Base-by-base conservation (phyloP, 2,113 vertebrate species). In the Chloropsis cyanopogon region DNA sequence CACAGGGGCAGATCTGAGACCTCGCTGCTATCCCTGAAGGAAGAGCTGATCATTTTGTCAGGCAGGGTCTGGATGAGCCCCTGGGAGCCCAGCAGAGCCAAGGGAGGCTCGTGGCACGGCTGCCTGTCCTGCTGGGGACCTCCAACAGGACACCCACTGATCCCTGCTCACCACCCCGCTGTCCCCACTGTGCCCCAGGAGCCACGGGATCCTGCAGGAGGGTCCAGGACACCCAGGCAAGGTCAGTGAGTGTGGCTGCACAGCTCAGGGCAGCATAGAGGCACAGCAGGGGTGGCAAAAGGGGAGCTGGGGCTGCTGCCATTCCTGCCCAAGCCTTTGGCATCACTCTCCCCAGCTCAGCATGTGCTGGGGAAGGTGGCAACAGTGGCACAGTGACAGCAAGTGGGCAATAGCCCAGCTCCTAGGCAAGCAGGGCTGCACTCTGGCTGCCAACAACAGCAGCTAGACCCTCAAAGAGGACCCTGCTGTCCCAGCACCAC, bases 181-280 rank as follows among this genome's bases (percentile, higher is more conserved):
- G 54, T 16, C 8, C 37, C 29, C 19, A 5, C 15, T 31, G 37
- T 15, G 9, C 17, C 7, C 31, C 33, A 26, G 28, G 31, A 52
- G 52, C 23, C 4, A 4, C 5, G 0, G 12, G 37, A 35, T 25
- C 0, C 0, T 0, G 0, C 3, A 8, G 14, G 33, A 52, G 24
- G 33, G 19, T 7, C 49, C 41, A 22, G 77, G 28, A n/a, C 41
- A 52, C 10, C 10, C 11, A 0, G 11, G 15, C 0, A 7, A 52
- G 41, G 57, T 17, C 25, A 35, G 35, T 14, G 47, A 37, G 29
- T 0, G 3, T 9, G 37, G 54, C 50, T 52, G 64, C 33, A 18
- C 0, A 0, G 14, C 26, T n/a, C 14, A 0, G 59, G 7, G 11
- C 12, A 13, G 42, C 26, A 2, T 6, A 26, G 35, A 4, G 35